Evolutionary conservation across 2,113 vertebrate genomes (phyloP).

Genomic region (Egretta garzetta): DNA sequence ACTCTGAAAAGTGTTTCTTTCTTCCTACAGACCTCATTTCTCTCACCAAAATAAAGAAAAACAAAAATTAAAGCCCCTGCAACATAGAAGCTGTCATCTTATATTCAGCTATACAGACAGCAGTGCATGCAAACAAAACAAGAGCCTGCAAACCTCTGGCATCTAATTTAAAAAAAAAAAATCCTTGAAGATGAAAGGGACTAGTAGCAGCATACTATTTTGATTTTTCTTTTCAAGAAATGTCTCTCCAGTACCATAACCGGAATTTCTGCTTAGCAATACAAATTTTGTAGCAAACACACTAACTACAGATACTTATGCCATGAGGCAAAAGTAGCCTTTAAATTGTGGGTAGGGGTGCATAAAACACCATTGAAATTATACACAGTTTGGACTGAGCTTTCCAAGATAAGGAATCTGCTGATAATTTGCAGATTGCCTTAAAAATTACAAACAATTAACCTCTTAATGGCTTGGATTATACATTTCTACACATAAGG

Average conservation of each 20-base stretch:
- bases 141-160: background rate
- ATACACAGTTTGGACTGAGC: background rate
- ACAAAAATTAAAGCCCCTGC: background rate
- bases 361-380: background rate
- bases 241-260: background rate
- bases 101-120: background rate
- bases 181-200: background rate
- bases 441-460: background rate
- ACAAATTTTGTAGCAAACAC: background rate
- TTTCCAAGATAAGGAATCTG: background rate
- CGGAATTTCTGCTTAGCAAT: background rate
- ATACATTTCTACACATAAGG: background rate
- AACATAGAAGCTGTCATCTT: background rate
- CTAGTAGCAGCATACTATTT: background rate
- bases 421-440: background rate
- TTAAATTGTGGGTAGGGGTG: background rate
- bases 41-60: background rate
- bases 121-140: background rate
- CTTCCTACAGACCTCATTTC: background rate
- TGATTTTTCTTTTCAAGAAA: background rate
- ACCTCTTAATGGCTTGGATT: background rate
- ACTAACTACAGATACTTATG: background rate
- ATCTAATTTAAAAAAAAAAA: background rate
- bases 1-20: background rate
- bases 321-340: background rate